These are phyloP conservation scores for Gobio gobio DNA, from an alignment of 2,113 vertebrate genomes.

Conservation along the genomic window DNA sequence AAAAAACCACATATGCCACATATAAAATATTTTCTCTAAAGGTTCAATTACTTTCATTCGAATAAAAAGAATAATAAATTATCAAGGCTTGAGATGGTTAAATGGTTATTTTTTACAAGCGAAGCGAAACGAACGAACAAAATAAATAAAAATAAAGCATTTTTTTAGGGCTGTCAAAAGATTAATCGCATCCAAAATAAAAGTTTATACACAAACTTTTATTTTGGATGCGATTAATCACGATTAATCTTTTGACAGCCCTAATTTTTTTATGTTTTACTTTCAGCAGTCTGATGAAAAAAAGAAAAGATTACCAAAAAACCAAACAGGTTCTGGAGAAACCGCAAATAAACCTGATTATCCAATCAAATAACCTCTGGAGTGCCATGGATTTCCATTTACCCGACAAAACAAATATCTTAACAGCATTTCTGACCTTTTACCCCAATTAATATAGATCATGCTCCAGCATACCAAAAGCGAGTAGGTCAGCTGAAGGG, in stretches of 20 bases:
- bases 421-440: background rate
- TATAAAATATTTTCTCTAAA: no score
- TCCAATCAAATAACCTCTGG: background rate
- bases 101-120: background rate
- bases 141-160: background rate
- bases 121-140: background rate
- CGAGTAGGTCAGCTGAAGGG: background rate
- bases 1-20: no score
- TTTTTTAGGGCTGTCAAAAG: no score
- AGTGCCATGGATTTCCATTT: background rate
- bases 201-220: no score
- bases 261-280: no score
- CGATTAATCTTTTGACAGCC: no score
- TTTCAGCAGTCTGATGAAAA: background rate
- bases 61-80: no score
- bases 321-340: no score
- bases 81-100: background rate
- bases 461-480: background rate
- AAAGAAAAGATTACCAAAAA: background rate
- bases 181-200: no score
- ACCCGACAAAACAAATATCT: background rate
- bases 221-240: no score
- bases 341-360: background rate
- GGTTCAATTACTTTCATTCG: no score
- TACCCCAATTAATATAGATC: background rate